Evolutionary conservation across 1,140 invertebrate species (phyloP).

Genomic region (Lethrus apterus): DNA sequence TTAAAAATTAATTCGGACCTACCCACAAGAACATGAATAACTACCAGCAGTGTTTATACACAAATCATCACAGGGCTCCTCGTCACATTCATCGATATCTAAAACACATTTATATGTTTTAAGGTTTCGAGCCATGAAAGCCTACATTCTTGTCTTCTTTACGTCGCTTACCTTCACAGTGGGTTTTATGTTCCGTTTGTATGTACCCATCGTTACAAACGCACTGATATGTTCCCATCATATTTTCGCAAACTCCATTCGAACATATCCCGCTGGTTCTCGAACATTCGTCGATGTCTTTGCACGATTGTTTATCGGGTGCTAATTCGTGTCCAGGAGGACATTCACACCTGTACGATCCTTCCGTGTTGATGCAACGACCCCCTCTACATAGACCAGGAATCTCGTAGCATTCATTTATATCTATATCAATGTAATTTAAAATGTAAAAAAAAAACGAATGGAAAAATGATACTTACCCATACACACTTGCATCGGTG

Average conservation of each 20-base stretch:
- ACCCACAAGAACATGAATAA: conserved; percentile 49
- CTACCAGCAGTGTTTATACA: conserved; percentile 66
- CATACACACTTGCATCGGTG: conserved; percentile 77
- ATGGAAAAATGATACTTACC: conserved; percentile 47
- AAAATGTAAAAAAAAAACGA: conserved; percentile 3
- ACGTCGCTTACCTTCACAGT: conserved; percentile 45
- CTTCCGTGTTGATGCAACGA: conserved; percentile 77
- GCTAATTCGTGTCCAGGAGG: conserved; percentile 70
- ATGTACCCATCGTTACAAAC: conserved; percentile 75
- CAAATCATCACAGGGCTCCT: conserved; percentile 53
- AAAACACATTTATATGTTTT: too few species aligned
- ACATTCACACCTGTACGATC: conserved; percentile 76
- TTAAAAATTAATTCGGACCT: conserved; percentile 22
- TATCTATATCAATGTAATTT: conserved; percentile 46
- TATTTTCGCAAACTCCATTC: conserved; percentile 80
- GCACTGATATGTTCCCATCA: conserved; percentile 81
- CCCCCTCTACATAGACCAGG: conserved; percentile 65
- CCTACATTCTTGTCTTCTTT: too few species aligned
- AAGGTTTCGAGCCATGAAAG: too few species aligned
- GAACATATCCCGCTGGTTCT: conserved; percentile 75
- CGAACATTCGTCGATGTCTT: conserved; percentile 52
- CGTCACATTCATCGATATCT: conserved; percentile 76
- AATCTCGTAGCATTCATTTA: conserved; percentile 63
- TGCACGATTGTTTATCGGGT: conserved; percentile 48
- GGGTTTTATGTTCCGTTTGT: conserved; percentile 53